Conservation (phyloP, 2,113 vertebrate genomes). For the Pandion haliaetus region DNA sequence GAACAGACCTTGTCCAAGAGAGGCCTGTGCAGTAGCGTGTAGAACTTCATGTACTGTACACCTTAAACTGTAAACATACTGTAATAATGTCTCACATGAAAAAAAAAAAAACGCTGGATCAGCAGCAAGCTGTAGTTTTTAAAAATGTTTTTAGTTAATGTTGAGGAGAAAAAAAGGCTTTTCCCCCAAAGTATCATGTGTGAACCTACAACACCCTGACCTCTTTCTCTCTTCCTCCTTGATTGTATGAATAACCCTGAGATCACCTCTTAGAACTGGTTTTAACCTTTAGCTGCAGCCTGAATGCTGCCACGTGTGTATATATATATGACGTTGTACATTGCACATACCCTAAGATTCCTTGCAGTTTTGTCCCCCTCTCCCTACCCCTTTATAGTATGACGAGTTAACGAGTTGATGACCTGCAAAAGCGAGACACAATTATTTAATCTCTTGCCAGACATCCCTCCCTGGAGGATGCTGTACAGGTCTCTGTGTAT, state of each 20-base stretch:
- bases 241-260: conserved; percentile 99
- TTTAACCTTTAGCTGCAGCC: conserved; percentile 98
- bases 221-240: conserved; percentile 98
- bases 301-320: conserved; percentile 95
- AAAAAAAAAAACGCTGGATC: conserved; percentile 83
- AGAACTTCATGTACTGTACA: conserved; percentile 95
- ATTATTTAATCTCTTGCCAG: conserved; percentile 88
- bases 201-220: conserved; percentile 99
- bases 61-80: conserved; percentile 96
- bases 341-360: conserved; percentile 90
- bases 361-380: conserved; percentile 86
- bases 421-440: conserved; percentile 85
- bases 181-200: conserved; percentile 98
- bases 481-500: conserved; percentile 87
- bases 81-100: conserved; percentile 96
- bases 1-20: conserved; percentile 87
- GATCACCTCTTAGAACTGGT: conserved; percentile 99
- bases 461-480: conserved; percentile 81
- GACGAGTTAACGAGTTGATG: conserved; percentile 85
- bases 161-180: conserved; percentile 94
- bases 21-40: conserved; percentile 99
- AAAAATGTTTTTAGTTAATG: conserved; percentile 98
- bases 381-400: conserved; percentile 78
- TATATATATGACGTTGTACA: conserved; percentile 99
- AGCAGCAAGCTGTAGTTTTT: conserved; percentile 97